Base-by-base conservation (phyloP, 2,113 vertebrate species). In the Aviceda subcristata region DNA sequence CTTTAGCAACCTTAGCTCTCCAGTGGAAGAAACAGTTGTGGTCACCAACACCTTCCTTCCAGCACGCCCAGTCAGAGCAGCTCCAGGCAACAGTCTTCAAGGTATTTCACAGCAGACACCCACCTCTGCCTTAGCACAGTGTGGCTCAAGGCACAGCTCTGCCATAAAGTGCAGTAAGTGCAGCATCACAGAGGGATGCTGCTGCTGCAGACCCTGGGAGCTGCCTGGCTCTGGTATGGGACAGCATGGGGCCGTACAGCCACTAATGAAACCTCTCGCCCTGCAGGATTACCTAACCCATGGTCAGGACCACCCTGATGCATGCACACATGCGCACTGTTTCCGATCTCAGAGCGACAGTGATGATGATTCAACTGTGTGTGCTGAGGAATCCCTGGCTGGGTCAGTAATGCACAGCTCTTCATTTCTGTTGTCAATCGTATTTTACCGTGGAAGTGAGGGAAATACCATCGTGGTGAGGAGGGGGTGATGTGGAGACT, bases 291-390 rank as follows among this genome's bases (percentile, higher is more conserved):
- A 11, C 14, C 36, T 71, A 53, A 56, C 11, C 26, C 18, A 21
- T 11, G 13, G 19, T 23, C 30, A 4, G 2, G 6, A 15, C 48
- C 51, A 23, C 43, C 3, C 32, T 69, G 64, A 15, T 0, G 2
- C 4, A 18, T 34, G 11, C 10, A 27, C 3, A 4, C 17, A 30
- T 10, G 7, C 4, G 17, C 4, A 36, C 8, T 4, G 3, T 34
- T 74, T 46, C 26, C 7, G 6, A 0, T 8, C 26, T 13, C 14
- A 5, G 16, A 73, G 12, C 22, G n/a, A n/a, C n/a, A n/a, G n/a
- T 50, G 17, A 23, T 4, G 4, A 10, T 4, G 15, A 62, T 26
- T 26, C 36, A 15, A 4, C 10, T 12, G 12, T 27, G 26, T 2
- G 4, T n/a, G 19, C 16, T 1, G 1, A 80, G 51, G 45, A 57